Conservation (phyloP, 1,140 invertebrate genomes). For the Saccostrea echinata region DNA sequence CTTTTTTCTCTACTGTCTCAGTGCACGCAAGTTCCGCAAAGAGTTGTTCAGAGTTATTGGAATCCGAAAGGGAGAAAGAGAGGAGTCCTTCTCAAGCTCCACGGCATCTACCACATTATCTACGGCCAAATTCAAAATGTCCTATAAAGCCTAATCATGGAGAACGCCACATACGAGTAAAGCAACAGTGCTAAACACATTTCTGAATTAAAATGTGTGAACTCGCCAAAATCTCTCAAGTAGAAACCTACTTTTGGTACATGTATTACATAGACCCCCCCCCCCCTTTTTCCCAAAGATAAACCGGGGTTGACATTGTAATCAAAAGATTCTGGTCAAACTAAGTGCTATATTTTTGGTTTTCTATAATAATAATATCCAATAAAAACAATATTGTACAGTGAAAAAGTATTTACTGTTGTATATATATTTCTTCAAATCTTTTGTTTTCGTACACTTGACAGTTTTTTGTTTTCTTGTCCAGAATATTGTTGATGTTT, state of each 20-base stretch:
- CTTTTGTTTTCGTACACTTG: background rate
- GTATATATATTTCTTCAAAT: too few species aligned
- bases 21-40: constrained; percentile 70
- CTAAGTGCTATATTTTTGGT: too few species aligned
- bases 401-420: too few species aligned
- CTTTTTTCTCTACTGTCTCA: constrained; percentile 76
- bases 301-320: too few species aligned
- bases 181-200: background rate
- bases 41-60: constrained; percentile 74
- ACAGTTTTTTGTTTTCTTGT: background rate
- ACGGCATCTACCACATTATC: background rate
- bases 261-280: too few species aligned
- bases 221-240: too few species aligned
- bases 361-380: too few species aligned
- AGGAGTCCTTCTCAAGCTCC: constrained; percentile 11
- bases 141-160: background rate
- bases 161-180: background rate
- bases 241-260: too few species aligned
- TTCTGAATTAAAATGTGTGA: too few species aligned
- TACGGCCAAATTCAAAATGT: constrained; percentile 26
- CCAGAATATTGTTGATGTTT: background rate
- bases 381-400: too few species aligned
- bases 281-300: too few species aligned
- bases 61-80: background rate
- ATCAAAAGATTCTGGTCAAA: too few species aligned